Percentiles rank a stretch among this genome's conserved stretches.
phyloP scores from a whole-genome alignment of 2,888 invertebrate genomes.

The Merodon equestris region DNA sequence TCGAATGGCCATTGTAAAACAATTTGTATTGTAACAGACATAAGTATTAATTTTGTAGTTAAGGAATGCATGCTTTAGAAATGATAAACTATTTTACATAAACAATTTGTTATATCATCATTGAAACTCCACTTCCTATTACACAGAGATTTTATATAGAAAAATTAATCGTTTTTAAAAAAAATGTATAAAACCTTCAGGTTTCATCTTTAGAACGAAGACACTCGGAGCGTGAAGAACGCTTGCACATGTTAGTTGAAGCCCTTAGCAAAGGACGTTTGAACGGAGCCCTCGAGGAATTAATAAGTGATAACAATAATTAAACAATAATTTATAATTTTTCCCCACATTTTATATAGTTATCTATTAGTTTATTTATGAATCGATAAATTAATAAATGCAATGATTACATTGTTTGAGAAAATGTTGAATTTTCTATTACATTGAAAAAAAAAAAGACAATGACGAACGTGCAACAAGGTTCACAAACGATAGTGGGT shows the following conservation, averaged over 20 bases:
- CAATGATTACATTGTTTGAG: slow-evolving; percentile 23
- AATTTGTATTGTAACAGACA: too few species aligned
- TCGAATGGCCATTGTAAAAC: too few species aligned
- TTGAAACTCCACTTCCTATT: too few species aligned
- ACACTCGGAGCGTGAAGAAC: slow-evolving; percentile 78
- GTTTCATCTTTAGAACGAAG: slow-evolving; percentile 78
- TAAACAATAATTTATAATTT: slow-evolving; percentile 70
- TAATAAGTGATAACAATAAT: slow-evolving; percentile 76
- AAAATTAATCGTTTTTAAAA: slow-evolving; percentile 4
- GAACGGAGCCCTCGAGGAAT: slow-evolving; percentile 77
- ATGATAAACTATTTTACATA: neutral
- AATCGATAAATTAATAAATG: neutral
- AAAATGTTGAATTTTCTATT: slow-evolving; percentile 51
- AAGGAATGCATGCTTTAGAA: slow-evolving; percentile 49
- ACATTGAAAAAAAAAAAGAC: slow-evolving; percentile 33
- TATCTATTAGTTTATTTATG: slow-evolving; percentile 14
- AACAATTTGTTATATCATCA: too few species aligned
- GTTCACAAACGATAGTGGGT: slow-evolving; percentile 22
- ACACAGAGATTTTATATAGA: too few species aligned
- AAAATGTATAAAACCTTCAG: slow-evolving; percentile 70
- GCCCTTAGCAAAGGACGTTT: slow-evolving; percentile 78
- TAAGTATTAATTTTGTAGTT: too few species aligned
- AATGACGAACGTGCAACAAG: slow-evolving; percentile 20
- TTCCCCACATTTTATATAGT: slow-evolving; percentile 50
- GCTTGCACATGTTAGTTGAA: slow-evolving; percentile 78